phyloP scores from a whole-genome alignment of 2,888 invertebrate species.

The Trichogramma dendrolimi region DNA sequence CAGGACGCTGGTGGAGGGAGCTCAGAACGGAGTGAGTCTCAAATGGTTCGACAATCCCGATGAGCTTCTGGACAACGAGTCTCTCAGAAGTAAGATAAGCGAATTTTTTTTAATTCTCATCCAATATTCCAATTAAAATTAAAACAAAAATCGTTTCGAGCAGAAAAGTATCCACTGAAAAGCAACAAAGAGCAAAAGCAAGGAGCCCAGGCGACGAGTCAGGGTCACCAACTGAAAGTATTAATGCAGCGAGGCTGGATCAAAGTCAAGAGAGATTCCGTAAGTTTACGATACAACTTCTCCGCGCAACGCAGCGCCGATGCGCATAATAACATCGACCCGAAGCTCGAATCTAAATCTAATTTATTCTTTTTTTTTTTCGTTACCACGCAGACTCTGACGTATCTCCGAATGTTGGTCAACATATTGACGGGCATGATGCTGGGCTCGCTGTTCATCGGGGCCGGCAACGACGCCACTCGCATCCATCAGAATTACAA shows the following conservation, averaged over 20 bases:
- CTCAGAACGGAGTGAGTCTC: conserved; percentile 66
- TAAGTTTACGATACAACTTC: conserved; percentile 44
- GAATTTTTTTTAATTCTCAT: not conserved
- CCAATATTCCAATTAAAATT: not conserved
- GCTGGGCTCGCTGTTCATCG: conserved; percentile 71
- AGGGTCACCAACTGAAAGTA: conserved; percentile 67
- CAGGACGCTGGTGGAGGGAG: conserved; percentile 60
- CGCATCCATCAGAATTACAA: conserved; percentile 80
- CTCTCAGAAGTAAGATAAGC: conserved; percentile 52
- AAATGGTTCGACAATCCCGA: conserved; percentile 66
- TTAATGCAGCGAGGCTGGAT: conserved; percentile 68
- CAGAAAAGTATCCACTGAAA: conserved; percentile 29
- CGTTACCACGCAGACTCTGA: conserved; percentile 61
- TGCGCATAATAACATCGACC: too few relatives aligned
- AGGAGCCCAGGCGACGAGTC: conserved; percentile 65
- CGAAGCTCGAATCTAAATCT: too few relatives aligned
- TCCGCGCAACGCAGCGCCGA: not conserved
- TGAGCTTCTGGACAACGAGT: conserved; percentile 58
- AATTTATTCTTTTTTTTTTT: not conserved
- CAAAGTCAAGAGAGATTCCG: conserved; percentile 70
- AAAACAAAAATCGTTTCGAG: not conserved
- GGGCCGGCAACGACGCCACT: conserved; percentile 71
- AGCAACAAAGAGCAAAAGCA: conserved; percentile 20
- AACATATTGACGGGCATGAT: conserved; percentile 73
- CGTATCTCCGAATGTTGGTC: conserved; percentile 70